phyloP scores from a whole-genome alignment of 2,888 invertebrate species.

The Lepas anatifera region DNA sequence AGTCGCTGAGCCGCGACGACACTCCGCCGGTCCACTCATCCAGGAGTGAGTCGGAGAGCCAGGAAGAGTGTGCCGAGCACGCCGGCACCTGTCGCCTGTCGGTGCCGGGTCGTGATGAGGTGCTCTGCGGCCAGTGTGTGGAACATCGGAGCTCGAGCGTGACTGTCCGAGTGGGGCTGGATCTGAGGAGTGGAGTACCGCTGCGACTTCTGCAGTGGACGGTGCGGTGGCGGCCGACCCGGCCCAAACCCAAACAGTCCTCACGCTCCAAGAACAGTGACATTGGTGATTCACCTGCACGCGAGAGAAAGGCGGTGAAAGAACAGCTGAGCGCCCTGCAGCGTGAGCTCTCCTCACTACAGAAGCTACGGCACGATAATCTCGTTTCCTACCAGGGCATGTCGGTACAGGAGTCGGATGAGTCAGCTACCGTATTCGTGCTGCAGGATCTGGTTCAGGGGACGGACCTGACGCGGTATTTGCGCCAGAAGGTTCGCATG shows the following conservation, averaged over 20 bases:
- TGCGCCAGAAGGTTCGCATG: constrained; percentile 41
- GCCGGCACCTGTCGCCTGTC: background rate
- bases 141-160: constrained; percentile 9
- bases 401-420: constrained; percentile 37
- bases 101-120: background rate
- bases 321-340: constrained; percentile 53
- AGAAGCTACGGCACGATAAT: constrained; percentile 55
- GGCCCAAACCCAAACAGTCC: constrained; percentile 71
- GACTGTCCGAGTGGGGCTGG: constrained; percentile 11
- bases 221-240: constrained; percentile 67
- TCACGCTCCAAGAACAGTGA: too few species aligned
- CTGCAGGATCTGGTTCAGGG: constrained; percentile 38
- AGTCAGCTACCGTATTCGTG: constrained; percentile 25
- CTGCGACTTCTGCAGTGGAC: constrained; percentile 50
- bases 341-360: constrained; percentile 59
- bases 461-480: constrained; percentile 38
- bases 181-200: constrained; percentile 17
- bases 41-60: background rate
- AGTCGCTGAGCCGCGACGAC: background rate
- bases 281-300: constrained; percentile 50
- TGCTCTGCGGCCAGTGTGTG: constrained; percentile 12
- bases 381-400: constrained; percentile 64
- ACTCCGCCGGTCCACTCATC: too few species aligned
- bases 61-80: background rate
- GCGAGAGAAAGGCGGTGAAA: constrained; percentile 35